These are phyloP conservation scores for Acrocyrtus sp. DNA, from an alignment of 2,888 invertebrate genomes.

Conservation along the genomic window DNA sequence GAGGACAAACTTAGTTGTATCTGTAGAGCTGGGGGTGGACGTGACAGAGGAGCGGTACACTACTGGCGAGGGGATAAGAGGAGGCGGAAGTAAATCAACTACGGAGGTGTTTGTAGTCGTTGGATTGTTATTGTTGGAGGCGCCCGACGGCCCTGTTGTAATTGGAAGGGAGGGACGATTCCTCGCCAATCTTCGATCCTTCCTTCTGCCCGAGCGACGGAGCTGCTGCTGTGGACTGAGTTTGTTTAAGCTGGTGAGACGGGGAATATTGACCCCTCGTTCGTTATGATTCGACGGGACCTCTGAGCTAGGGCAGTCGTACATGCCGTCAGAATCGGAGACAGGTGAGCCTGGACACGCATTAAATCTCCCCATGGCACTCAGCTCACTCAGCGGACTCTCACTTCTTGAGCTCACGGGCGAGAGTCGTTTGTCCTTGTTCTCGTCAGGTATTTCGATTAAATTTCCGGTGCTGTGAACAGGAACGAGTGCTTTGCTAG, in stretches of 20 bases:
- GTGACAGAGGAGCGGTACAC: conserved; percentile 21
- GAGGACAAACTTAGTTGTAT: conserved; percentile 2
- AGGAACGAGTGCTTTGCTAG: conserved; percentile 29
- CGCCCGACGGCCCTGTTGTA: conserved; percentile 72
- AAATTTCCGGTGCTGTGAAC: conserved; percentile 38
- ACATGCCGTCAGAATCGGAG: conserved; percentile 82
- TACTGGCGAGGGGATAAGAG: conserved; percentile 37
- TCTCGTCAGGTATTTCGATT: conserved; percentile 55
- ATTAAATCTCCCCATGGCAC: conserved; percentile 64
- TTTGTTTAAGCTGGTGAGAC: conserved; percentile 37
- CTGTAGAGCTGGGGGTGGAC: conserved; percentile 4
- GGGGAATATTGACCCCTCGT: conserved; percentile 19
- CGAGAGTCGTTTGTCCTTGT: conserved; percentile 72
- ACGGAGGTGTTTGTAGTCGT: not conserved
- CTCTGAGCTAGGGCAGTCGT: conserved; percentile 83
- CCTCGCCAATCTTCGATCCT: conserved; percentile 55
- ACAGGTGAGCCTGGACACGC: conserved; percentile 71
- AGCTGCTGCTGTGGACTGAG: conserved; percentile 71
- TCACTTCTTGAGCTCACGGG: conserved; percentile 83
- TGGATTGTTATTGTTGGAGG: conserved; percentile 64
- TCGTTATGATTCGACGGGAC: conserved; percentile 58
- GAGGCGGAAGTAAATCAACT: conserved; percentile 21
- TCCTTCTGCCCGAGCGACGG: conserved; percentile 74
- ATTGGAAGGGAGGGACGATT: conserved; percentile 62
- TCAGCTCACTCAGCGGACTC: conserved; percentile 79